Evolutionary conservation across 2,113 vertebrate species (phyloP).

Genomic region (Rhadina sibilatrix): DNA sequence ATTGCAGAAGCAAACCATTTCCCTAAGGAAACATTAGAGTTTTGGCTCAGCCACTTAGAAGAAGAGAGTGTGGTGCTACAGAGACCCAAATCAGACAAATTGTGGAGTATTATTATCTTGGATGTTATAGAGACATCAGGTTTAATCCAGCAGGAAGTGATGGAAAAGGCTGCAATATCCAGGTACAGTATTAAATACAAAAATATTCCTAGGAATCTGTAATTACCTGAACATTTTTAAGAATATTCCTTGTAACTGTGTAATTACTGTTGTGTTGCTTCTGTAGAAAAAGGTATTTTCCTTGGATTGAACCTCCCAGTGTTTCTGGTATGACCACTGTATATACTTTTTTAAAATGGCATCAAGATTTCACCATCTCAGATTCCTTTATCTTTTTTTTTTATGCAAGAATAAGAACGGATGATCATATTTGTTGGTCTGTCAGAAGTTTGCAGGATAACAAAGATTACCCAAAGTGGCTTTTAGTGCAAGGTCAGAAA

Average conservation of each 20-base stretch:
- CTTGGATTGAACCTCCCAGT: background rate
- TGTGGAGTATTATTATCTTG: conserved; percentile 94
- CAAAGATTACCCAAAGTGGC: background rate
- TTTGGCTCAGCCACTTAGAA: conserved; percentile 89
- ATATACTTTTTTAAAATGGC: background rate
- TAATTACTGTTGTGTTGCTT: background rate
- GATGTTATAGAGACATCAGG: conserved; percentile 95
- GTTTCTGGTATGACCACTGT: background rate
- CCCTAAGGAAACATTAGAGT: conserved; percentile 82
- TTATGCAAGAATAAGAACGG: background rate
- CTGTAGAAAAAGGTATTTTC: background rate
- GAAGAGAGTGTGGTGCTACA: conserved; percentile 86
- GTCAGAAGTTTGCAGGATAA: background rate
- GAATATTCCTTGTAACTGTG: background rate
- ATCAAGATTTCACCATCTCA: background rate
- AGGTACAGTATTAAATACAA: conserved; percentile 72
- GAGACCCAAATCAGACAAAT: conserved; percentile 87
- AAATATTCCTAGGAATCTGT: background rate
- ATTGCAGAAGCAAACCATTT: conserved; percentile 83
- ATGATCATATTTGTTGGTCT: background rate
- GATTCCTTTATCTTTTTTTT: background rate
- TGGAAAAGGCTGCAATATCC: conserved; percentile 95
- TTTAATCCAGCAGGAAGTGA: conserved; percentile 92
- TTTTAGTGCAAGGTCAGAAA: background rate
- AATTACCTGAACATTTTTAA: background rate